Percentiles rank a stretch among this genome's conserved stretches.
These are phyloP conservation scores for Anolis carolinensis DNA, from an alignment of 2,113 vertebrate genomes.

Conservation along the genomic window DNA sequence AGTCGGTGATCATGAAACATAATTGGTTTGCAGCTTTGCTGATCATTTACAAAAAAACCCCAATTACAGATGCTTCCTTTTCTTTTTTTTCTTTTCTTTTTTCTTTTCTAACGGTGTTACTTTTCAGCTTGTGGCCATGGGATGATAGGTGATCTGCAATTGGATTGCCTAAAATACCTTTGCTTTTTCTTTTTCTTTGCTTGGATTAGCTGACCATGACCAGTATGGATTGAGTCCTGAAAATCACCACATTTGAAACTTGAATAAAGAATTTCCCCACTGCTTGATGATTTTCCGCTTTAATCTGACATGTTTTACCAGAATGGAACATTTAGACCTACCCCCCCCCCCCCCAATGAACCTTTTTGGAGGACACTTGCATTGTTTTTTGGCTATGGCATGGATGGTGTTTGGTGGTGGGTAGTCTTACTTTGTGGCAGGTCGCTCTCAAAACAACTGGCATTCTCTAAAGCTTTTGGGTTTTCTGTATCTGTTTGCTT, in stretches of 20 bases:
- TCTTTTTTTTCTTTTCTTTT: too few species aligned
- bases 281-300: not conserved
- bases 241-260: not conserved
- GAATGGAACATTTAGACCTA: not conserved
- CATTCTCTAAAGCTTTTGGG: not conserved
- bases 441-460: not conserved
- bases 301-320: not conserved
- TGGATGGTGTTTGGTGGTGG: not conserved
- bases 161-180: not conserved
- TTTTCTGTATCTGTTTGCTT: not conserved
- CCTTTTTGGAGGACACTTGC: not conserved
- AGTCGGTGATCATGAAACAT: not conserved
- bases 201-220: not conserved
- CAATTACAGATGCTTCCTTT: not conserved
- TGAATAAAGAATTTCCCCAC: not conserved
- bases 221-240: not conserved
- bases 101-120: not conserved
- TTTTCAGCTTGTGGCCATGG: not conserved
- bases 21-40: constrained; percentile 23
- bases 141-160: not conserved
- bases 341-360: not conserved
- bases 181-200: not conserved
- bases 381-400: not conserved
- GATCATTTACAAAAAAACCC: not conserved
- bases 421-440: not conserved